Evolutionary conservation across 2,888 invertebrate species (phyloP).

Genomic region (Tinea semifulvella): DNA sequence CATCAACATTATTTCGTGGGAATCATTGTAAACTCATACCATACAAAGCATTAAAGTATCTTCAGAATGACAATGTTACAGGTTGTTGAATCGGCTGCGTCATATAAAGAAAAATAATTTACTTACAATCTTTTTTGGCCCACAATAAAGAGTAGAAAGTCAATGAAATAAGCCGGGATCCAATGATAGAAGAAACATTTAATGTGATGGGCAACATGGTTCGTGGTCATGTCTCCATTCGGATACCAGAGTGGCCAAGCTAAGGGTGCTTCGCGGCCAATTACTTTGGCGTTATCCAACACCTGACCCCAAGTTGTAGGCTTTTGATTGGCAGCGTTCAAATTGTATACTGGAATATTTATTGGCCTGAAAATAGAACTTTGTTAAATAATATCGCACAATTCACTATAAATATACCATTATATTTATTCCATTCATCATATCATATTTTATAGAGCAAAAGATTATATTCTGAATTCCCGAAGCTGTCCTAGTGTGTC

Average conservation of each 20-base stretch:
- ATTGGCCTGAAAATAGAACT: slow-evolving; percentile 54
- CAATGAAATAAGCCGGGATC: slow-evolving; percentile 82
- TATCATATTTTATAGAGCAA: no score
- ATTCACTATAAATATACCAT: no score
- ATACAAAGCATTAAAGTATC: no score
- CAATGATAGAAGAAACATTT: slow-evolving; percentile 77
- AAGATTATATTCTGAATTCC: no score
- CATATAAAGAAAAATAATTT: no score
- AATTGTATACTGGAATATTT: slow-evolving; percentile 85
- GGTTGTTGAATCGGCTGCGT: no score
- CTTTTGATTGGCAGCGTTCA: slow-evolving; percentile 83
- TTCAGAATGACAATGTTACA: no score
- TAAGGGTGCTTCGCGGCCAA: slow-evolving; percentile 78
- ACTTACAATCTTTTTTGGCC: slow-evolving; percentile 86
- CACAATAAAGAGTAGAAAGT: slow-evolving; percentile 75
- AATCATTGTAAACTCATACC: no score
- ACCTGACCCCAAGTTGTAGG: slow-evolving; percentile 89
- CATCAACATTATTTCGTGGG: no score
- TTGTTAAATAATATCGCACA: no score
- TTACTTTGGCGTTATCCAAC: slow-evolving; percentile 71
- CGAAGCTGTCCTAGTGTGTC: no score
- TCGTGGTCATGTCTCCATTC: slow-evolving; percentile 79
- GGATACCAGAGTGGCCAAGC: slow-evolving; percentile 88
- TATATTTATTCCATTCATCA: no score
- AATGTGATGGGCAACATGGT: slow-evolving; percentile 69